These are phyloP conservation scores for Paraplagusia blochii DNA, from an alignment of 2,113 vertebrate genomes.

Conservation along the genomic window DNA sequence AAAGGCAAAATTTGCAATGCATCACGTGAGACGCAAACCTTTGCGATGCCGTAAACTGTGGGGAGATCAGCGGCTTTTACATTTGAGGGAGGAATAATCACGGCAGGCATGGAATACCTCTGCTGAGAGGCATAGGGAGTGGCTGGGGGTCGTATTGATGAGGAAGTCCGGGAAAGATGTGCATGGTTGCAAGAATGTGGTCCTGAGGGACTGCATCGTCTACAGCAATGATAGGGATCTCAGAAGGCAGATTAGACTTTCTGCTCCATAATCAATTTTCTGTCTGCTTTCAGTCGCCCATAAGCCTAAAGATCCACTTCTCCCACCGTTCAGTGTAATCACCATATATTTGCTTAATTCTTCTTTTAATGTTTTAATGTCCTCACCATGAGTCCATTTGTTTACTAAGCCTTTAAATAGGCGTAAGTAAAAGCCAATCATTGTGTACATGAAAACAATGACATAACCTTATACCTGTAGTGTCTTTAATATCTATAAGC, in stretches of 20 bases:
- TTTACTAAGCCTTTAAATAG: too few species aligned
- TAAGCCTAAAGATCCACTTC: slow-evolving; percentile 53
- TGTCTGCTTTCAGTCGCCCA: slow-evolving; percentile 53
- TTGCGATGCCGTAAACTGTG: slow-evolving; percentile 21
- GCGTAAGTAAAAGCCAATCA: too few species aligned
- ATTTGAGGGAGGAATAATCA: slow-evolving; percentile 45
- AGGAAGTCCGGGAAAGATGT: slow-evolving; percentile 49
- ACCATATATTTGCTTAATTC: slow-evolving; percentile 16
- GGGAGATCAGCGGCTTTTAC: slow-evolving; percentile 43
- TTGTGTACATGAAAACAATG: too few species aligned
- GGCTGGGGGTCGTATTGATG: slow-evolving; percentile 47
- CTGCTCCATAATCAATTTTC: slow-evolving; percentile 70
- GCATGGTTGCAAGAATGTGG: slow-evolving; percentile 51
- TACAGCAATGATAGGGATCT: slow-evolving; percentile 50
- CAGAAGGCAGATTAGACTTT: slow-evolving; percentile 69
- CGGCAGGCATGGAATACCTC: slow-evolving; percentile 49
- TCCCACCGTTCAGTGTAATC: slow-evolving; percentile 26
- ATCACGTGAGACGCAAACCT: slow-evolving; percentile 23
- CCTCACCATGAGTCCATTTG: too few species aligned
- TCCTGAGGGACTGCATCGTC: slow-evolving; percentile 50
- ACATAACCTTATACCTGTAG: too few species aligned
- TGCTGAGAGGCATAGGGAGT: slow-evolving; percentile 40
- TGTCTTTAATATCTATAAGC: neutral
- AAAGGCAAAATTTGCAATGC: slow-evolving; percentile 37
- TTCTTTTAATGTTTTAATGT: neutral